Conservation (phyloP, 2,113 vertebrate genomes). For the Podarcis muralis region DNA sequence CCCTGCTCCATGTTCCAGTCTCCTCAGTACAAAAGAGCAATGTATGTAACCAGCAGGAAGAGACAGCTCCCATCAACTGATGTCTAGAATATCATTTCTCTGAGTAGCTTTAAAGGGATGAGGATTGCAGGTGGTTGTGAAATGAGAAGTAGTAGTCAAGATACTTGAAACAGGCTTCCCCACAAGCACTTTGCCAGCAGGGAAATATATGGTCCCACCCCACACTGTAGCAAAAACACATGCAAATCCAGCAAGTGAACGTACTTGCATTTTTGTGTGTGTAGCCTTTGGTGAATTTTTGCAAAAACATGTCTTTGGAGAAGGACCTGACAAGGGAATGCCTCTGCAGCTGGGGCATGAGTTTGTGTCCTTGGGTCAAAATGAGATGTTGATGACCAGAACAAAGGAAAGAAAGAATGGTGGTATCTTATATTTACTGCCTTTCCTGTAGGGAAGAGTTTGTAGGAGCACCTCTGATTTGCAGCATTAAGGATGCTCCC, state of each 20-base stretch:
- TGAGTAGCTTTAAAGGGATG: not conserved
- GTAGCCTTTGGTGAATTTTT: slow-evolving; percentile 9
- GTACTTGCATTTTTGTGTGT: not conserved
- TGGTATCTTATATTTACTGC: not conserved
- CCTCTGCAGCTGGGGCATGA: not conserved
- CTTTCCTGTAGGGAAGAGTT: not conserved
- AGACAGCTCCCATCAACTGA: not conserved
- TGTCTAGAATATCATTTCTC: accelerated
- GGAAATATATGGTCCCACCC: slow-evolving; percentile 38
- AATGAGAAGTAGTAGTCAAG: not conserved
- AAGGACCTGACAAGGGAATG: accelerated
- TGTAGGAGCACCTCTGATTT: not conserved
- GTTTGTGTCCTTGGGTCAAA: not conserved
- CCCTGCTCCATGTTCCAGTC: not conserved
- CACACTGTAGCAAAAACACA: not conserved
- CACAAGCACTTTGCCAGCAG: slow-evolving; percentile 42
- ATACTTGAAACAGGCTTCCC: slow-evolving; percentile 24
- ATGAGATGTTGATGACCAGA: not conserved
- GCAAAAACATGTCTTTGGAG: slow-evolving; percentile 13
- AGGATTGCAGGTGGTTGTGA: slow-evolving; percentile 36
- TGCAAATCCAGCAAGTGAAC: slow-evolving; percentile 34
- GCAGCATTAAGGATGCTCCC: not conserved
- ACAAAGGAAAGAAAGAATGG: not conserved
- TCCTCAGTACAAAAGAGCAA: not conserved
- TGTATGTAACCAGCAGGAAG: not conserved